A percentile compares a stretch with the other conserved stretches of the same genome.
These are phyloP conservation scores for Lepus europaeus DNA, from an alignment of 2,113 vertebrate genomes.

Conservation along the genomic window DNA sequence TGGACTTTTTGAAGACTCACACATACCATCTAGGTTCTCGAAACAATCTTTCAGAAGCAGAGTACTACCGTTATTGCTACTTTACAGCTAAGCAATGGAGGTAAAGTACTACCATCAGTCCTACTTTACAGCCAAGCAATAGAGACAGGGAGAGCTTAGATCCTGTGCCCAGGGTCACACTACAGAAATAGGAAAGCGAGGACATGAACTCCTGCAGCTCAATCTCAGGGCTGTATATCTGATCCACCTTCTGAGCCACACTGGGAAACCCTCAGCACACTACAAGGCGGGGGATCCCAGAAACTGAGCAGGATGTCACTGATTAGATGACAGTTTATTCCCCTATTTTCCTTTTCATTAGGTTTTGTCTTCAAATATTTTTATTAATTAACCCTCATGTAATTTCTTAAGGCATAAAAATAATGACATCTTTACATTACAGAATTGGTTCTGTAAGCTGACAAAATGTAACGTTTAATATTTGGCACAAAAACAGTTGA, in stretches of 20 bases:
- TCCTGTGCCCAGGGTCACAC: not conserved
- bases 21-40: not conserved
- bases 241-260: not conserved
- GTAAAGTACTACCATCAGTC: not conserved
- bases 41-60: slow-evolving; percentile 2
- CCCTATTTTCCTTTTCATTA: not conserved
- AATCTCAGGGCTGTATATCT: not conserved
- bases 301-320: not conserved
- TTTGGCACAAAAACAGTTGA: slow-evolving; percentile 41
- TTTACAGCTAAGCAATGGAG: not conserved
- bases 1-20: too few species aligned
- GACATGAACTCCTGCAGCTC: not conserved
- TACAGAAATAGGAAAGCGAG: not conserved
- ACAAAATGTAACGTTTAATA: slow-evolving; percentile 33
- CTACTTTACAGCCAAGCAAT: not conserved
- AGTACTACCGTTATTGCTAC: too few species aligned
- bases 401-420: slow-evolving; percentile 23
- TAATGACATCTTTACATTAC: not conserved
- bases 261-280: not conserved
- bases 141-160: not conserved
- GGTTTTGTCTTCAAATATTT: slow-evolving; percentile 13
- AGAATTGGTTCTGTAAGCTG: slow-evolving; percentile 6
- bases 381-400: not conserved
- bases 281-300: not conserved
- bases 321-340: not conserved